Evolutionary conservation across 2,888 invertebrate species (phyloP), one percentile per base, ranked within the genome.

Genomic region (Cephus runcator): DNA sequence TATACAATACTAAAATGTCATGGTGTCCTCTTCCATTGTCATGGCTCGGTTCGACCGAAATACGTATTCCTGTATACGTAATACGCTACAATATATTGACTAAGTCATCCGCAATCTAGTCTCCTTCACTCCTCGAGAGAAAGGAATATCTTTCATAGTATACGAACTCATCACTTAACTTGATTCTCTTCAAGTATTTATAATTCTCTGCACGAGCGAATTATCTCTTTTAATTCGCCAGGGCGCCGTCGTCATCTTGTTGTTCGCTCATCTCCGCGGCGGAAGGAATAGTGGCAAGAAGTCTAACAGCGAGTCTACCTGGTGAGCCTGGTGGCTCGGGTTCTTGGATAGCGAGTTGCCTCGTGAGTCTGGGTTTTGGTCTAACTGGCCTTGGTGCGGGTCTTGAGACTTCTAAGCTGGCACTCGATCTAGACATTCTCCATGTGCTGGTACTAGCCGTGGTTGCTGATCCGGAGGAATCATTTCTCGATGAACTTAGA

Each of bases 401-500:
- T 73, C 88, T 86, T 11, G 88, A 87, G 85, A 87, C 91, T 84
- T 93, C 95, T 87, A 95, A 93, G 36, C 94, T 93, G 78, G 95
- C 96, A 88, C 96, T 97, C 73, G 97, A 97, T 76, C 97, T 93
- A 12, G 97, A 97, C 87, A 97, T 94, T 81, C 97, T 93, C 95
- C 97, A 98, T 77, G 97, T 97, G 86, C 97, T 96, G 31, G 98
- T 98, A 87, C 96, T 97, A 35, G 97, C 97, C 1, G 97, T 97
- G 31, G 97, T 97, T 34, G 95, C 95, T 11, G 97, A 97, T 2
- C 97, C 97, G 0, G 97, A 97, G 23, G 97, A 98, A 92, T 98
- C 98, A 92, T 98, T 98, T 76, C 98, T 93, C 34, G 97, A 97
- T 86, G 96, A 97, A 74, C 97, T 97, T 83, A 98, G 92, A 92